Conservation (phyloP, 2,797 vertebrate species). For the Peromyscus eremicus region DNA sequence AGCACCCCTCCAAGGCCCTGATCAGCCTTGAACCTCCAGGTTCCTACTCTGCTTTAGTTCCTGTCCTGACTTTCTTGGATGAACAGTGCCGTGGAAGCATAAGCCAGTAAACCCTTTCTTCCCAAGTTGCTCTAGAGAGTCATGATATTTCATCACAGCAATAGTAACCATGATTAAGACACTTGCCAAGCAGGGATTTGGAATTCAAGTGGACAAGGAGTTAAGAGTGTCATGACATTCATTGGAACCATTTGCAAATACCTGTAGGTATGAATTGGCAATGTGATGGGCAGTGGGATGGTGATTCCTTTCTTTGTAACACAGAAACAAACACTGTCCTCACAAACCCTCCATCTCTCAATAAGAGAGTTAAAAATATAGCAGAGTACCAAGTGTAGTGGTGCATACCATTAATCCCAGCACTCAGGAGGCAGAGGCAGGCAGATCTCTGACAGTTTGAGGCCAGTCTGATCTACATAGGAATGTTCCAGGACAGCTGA, state of each 20-base stretch:
- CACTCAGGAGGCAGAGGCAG: not conserved
- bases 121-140: not conserved
- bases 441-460: not conserved
- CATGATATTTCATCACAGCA: not conserved
- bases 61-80: not conserved
- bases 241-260: not conserved
- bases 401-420: not conserved
- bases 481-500: not conserved
- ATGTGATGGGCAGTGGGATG: not conserved
- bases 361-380: slow-evolving; percentile 42
- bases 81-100: not conserved
- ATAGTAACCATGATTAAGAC: not conserved
- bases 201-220: not conserved
- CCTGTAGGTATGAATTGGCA: not conserved
- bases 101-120: not conserved
- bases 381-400: not conserved
- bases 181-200: not conserved
- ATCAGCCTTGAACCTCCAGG: not conserved
- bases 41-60: not conserved
- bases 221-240: not conserved
- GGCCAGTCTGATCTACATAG: not conserved
- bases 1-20: not conserved
- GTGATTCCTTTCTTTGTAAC: not conserved
- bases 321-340: not conserved
- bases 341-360: not conserved